A percentile compares a stretch with the other conserved stretches of the same genome.
phyloP scores from a whole-genome alignment of 1,140 invertebrate genomes.

The Grapholita molesta region DNA sequence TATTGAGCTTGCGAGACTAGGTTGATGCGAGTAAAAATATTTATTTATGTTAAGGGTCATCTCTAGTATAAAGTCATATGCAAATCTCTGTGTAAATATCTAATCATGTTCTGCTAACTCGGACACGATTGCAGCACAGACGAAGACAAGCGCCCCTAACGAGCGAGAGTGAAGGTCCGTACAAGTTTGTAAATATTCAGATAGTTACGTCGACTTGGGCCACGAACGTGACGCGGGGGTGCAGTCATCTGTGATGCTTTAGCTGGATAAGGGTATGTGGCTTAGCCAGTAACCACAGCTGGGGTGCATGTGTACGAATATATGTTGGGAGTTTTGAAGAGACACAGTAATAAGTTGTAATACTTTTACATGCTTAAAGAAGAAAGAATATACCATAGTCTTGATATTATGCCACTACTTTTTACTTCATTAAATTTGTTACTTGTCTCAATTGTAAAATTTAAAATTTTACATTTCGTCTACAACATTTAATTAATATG shows the following conservation, averaged over 20 bases:
- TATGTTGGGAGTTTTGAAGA: background rate
- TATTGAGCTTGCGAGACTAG: too few species aligned
- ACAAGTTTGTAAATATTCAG: conserved; percentile 58
- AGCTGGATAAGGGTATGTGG: background rate
- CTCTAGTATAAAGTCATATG: background rate
- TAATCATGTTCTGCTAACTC: background rate
- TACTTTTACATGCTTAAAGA: background rate
- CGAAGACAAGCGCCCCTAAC: conserved; percentile 31
- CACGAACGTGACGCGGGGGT: conserved; percentile 40
- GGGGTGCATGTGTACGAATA: background rate
- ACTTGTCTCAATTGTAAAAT: too few species aligned
- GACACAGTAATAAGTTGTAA: background rate
- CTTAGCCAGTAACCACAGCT: background rate
- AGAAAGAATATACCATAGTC: too few species aligned
- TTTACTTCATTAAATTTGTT: too few species aligned
- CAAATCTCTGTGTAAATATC: background rate
- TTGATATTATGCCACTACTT: too few species aligned
- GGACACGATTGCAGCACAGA: background rate
- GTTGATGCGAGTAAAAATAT: too few species aligned
- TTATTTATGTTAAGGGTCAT: background rate
- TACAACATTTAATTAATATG: too few species aligned
- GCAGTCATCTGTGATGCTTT: conserved; percentile 30
- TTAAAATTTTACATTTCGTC: too few species aligned
- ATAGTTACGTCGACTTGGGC: conserved; percentile 53
- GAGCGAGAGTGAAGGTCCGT: conserved; percentile 31